These are phyloP conservation scores for Centrocercus urophasianus DNA, from an alignment of 2,113 vertebrate genomes.

Conservation along the genomic window DNA sequence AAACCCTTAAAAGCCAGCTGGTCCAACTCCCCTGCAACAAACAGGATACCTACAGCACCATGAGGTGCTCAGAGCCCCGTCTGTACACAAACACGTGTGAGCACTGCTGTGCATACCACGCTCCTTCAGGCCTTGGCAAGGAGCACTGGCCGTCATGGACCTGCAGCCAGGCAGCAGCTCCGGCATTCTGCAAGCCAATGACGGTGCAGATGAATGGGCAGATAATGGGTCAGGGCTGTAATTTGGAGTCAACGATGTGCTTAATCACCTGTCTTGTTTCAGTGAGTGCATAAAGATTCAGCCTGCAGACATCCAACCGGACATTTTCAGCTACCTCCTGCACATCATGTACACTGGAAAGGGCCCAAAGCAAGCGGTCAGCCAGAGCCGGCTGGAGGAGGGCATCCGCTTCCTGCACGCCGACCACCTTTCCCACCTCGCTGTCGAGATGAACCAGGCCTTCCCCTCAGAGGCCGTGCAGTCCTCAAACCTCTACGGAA, in stretches of 20 bases:
- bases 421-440: conserved; percentile 89
- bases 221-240: background rate
- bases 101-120: background rate
- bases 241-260: background rate
- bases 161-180: background rate
- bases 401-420: conserved; percentile 96
- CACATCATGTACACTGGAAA: conserved; percentile 98
- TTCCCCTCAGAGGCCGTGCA: conserved; percentile 82
- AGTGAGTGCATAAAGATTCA: conserved; percentile 99
- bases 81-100: background rate
- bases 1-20: no score
- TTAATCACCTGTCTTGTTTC: conserved; percentile 67
- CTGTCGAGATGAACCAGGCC: conserved; percentile 79
- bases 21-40: no score
- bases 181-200: accelerated
- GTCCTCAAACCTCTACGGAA: conserved; percentile 95
- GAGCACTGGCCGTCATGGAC: background rate
- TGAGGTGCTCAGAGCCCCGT: no score
- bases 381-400: conserved; percentile 90
- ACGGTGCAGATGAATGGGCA: background rate
- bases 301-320: conserved; percentile 96
- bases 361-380: conserved; percentile 92
- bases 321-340: conserved; percentile 97
- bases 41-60: no score
- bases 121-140: background rate